A percentile compares a stretch with the other conserved stretches of the same genome.
phyloP scores from a whole-genome alignment of 2,888 invertebrate genomes.

The Cheilosia urbana region DNA sequence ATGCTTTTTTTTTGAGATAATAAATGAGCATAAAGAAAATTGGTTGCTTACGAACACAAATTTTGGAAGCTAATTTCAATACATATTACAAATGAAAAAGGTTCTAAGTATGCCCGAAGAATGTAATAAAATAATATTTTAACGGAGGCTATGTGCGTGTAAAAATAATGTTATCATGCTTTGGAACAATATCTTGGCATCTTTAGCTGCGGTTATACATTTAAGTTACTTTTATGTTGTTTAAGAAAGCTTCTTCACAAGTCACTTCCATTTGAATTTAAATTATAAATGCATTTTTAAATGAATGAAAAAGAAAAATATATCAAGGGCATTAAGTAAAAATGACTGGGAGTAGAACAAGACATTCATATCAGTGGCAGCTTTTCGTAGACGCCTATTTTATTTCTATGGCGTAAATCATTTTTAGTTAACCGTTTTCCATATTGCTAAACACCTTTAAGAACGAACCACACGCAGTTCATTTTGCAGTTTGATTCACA shows the following conservation, averaged over 20 bases:
- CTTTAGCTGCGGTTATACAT: constrained; percentile 36
- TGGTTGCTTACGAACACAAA: constrained; percentile 15
- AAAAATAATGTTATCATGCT: constrained; percentile 2
- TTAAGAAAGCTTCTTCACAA: background rate
- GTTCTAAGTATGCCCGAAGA: constrained; percentile 5
- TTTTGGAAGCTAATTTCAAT: constrained; percentile 28
- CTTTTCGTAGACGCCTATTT: no score
- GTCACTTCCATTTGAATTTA: background rate
- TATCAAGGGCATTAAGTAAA: no score
- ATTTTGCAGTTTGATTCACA: no score
- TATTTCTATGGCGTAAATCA: no score
- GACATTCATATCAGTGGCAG: no score
- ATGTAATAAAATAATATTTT: background rate
- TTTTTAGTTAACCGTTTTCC: no score
- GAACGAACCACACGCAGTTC: no score
- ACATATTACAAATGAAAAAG: background rate
- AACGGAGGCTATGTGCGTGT: background rate
- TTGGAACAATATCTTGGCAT: background rate
- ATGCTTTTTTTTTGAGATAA: constrained; percentile 13
- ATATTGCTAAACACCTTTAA: no score
- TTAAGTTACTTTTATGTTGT: background rate
- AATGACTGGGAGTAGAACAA: no score
- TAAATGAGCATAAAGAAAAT: constrained; percentile 32
- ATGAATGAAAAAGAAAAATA: no score
- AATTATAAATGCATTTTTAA: background rate